Evolutionary conservation across 30 jellyfish, hydroid and myxozoan genomes (phyloP).

Genomic region (Phacellophora camtschatica): DNA sequence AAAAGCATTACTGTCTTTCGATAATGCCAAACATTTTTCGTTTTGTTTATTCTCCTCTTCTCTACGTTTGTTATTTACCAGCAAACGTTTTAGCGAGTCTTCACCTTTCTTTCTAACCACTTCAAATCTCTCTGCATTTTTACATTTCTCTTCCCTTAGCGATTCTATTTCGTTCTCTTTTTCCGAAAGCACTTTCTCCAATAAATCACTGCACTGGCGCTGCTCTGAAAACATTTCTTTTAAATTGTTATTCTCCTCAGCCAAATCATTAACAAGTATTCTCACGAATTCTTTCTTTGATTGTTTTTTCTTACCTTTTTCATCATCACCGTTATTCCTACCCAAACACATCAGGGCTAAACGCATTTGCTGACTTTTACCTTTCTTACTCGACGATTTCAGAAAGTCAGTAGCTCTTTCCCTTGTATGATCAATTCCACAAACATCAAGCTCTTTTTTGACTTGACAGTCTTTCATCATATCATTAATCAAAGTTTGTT

Average conservation of each 20-base stretch:
- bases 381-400: too few species aligned
- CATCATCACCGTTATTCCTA: background rate
- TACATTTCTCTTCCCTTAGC: background rate
- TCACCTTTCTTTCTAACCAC: background rate
- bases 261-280: background rate
- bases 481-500: too few species aligned
- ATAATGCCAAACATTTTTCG: too few species aligned
- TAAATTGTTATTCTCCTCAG: background rate
- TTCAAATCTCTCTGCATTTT: background rate
- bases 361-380: too few species aligned
- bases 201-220: background rate
- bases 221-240: background rate
- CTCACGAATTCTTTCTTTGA: background rate
- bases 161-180: background rate
- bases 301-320: background rate
- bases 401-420: too few species aligned
- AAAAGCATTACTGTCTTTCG: background rate
- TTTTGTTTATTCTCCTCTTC: background rate
- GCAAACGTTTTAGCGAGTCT: too few species aligned
- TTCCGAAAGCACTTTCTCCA: too few species aligned
- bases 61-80: background rate
- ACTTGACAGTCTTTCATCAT: too few species aligned
- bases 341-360: too few species aligned
- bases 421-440: too few species aligned
- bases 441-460: too few species aligned